These are phyloP conservation scores for Pithys albifrons DNA, from an alignment of 2,113 vertebrate species.

Conservation along the genomic window DNA sequence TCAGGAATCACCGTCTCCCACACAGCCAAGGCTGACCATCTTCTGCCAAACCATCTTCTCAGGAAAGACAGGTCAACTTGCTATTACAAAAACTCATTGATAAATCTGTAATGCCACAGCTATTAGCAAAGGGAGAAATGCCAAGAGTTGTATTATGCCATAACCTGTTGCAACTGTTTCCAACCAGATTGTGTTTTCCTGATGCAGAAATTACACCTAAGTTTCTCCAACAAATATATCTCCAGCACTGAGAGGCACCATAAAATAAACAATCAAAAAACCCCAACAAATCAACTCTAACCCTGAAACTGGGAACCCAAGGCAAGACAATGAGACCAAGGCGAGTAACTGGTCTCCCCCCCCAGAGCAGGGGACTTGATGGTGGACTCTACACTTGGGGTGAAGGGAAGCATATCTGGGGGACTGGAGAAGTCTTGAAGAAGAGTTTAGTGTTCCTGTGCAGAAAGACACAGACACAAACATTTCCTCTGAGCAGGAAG, in stretches of 20 bases:
- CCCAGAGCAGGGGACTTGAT: not conserved
- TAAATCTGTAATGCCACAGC: not conserved
- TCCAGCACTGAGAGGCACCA: not conserved
- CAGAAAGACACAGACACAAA: not conserved
- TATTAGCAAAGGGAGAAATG: not conserved
- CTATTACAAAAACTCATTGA: not conserved
- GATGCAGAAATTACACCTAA: not conserved
- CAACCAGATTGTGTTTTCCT: not conserved
- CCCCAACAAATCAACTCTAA: not conserved
- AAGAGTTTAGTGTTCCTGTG: not conserved
- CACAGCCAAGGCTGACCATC: not conserved
- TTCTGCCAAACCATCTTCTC: not conserved
- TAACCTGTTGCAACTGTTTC: not conserved
- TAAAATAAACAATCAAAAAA: not conserved
- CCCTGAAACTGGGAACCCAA: not conserved
- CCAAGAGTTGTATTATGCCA: not conserved
- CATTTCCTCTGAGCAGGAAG: not conserved
- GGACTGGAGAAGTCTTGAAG: not conserved
- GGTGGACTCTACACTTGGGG: rapidly evolving
- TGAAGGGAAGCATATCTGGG: not conserved
- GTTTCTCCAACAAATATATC: not conserved
- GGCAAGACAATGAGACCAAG: not conserved
- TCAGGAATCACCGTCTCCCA: not conserved
- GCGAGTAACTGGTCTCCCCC: rapidly evolving
- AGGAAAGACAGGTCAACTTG: not conserved